phyloP scores from a whole-genome alignment of 2,888 invertebrate genomes.

The Ramazzottius varieornatus region DNA sequence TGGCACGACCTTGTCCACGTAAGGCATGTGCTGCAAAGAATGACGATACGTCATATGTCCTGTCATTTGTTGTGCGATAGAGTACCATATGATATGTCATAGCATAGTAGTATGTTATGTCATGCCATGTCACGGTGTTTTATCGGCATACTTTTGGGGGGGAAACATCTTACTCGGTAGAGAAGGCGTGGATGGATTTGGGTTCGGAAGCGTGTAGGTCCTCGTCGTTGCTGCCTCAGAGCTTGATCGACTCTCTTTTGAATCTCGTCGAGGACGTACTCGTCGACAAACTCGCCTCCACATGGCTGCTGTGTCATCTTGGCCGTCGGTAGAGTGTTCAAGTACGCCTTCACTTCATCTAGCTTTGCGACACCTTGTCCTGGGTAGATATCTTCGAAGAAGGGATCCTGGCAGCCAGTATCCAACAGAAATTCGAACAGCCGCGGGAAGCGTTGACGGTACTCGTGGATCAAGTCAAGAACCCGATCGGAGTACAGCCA shows the following conservation, averaged over 20 bases:
- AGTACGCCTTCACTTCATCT: constrained; percentile 33
- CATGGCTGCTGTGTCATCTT: constrained; percentile 36
- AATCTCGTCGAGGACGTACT: constrained; percentile 32
- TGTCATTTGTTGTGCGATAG: neutral
- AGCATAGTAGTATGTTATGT: constrained; percentile 5
- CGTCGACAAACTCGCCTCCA: constrained; percentile 42
- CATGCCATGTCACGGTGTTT: too few species aligned
- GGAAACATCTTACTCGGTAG: constrained; percentile 7
- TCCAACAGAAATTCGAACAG: constrained; percentile 36
- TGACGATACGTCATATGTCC: constrained; percentile 6
- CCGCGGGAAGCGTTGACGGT: constrained; percentile 40
- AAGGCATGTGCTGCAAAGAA: constrained; percentile 12
- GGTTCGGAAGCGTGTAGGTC: neutral
- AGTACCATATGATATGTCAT: neutral
- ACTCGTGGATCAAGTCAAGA: constrained; percentile 39
- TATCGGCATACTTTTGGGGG: too few species aligned
- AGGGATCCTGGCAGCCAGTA: constrained; percentile 33
- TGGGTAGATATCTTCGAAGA: constrained; percentile 40
- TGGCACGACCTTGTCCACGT: constrained; percentile 26
- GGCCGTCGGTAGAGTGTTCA: constrained; percentile 40
- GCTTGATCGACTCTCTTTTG: constrained; percentile 27
- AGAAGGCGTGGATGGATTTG: constrained; percentile 1
- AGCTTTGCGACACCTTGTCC: constrained; percentile 18
- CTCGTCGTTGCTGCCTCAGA: constrained; percentile 4
- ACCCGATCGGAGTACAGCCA: constrained; percentile 62